Conservation (phyloP, 2,797 vertebrate genomes). For the Clarias laeviceps region DNA sequence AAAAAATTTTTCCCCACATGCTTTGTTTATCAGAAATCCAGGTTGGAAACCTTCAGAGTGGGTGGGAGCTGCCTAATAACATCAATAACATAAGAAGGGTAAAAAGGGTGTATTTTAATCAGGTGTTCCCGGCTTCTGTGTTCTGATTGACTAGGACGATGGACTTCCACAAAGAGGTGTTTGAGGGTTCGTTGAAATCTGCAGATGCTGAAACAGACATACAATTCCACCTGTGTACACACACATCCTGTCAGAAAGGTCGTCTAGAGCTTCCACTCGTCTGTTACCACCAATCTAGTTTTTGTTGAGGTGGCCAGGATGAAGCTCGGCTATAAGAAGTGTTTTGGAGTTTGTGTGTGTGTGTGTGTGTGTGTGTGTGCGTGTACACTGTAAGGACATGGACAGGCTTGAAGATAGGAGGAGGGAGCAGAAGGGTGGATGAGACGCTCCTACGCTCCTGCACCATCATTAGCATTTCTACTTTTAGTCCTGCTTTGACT, state of each 20-base stretch:
- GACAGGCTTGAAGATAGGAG: neutral
- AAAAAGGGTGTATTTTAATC: too few relatives aligned
- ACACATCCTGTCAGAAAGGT: neutral
- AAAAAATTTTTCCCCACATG: too few relatives aligned
- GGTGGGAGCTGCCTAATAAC: too few relatives aligned
- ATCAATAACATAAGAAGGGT: too few relatives aligned
- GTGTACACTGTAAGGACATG: neutral
- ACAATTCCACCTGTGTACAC: neutral
- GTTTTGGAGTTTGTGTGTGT: neutral
- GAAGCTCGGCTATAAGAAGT: neutral
- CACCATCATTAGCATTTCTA: conserved; percentile 24
- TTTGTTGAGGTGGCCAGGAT: neutral
- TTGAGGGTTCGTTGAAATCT: too few relatives aligned
- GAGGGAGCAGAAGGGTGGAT: neutral
- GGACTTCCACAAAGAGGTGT: too few relatives aligned
- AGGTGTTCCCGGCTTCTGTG: too few relatives aligned
- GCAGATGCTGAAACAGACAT: too few relatives aligned
- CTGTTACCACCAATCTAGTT: neutral
- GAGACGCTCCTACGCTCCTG: neutral
- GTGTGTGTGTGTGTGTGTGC: neutral
- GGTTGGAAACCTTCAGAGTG: too few relatives aligned
- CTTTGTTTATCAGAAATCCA: too few relatives aligned
- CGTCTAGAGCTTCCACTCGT: too few relatives aligned
- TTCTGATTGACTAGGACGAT: too few relatives aligned
- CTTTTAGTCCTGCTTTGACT: conserved; percentile 29